Conservation (phyloP, 2,797 vertebrate genomes). For the Galago senegalensis region DNA sequence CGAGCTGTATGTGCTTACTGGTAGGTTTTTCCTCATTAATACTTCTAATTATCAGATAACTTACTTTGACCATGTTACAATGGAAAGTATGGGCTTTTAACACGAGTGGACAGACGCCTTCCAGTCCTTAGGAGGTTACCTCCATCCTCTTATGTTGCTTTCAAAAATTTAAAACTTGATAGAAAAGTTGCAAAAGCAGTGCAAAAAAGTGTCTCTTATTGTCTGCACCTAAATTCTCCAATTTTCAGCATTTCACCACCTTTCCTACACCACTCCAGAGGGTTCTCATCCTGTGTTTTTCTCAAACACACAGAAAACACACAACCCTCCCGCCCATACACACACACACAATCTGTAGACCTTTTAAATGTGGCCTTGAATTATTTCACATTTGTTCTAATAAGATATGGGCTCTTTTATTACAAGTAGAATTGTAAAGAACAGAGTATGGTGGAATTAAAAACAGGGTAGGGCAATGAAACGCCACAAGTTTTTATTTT, state of each 20-base stretch:
- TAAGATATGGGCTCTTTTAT: background rate
- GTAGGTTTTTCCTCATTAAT: background rate
- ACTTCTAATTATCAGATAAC: background rate
- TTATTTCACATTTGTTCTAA: background rate
- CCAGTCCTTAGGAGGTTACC: background rate
- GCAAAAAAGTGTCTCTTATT: background rate
- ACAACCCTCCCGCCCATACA: background rate
- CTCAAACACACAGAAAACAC: background rate
- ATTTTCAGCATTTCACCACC: background rate
- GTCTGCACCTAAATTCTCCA: background rate
- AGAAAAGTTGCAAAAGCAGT: background rate
- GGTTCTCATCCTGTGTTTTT: background rate
- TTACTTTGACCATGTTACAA: background rate
- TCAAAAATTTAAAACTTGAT: background rate
- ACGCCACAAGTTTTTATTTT: background rate
- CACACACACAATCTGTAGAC: background rate
- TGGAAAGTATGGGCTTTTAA: background rate
- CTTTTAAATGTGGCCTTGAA: background rate
- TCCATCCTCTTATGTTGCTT: background rate
- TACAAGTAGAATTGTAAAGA: background rate
- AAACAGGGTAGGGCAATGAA: background rate
- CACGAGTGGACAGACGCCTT: background rate
- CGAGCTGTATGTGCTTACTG: background rate
- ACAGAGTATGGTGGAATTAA: background rate
- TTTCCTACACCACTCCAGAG: background rate